Base-by-base conservation (phyloP, 2,888 invertebrate species). In the Tenthredo distinguenda region DNA sequence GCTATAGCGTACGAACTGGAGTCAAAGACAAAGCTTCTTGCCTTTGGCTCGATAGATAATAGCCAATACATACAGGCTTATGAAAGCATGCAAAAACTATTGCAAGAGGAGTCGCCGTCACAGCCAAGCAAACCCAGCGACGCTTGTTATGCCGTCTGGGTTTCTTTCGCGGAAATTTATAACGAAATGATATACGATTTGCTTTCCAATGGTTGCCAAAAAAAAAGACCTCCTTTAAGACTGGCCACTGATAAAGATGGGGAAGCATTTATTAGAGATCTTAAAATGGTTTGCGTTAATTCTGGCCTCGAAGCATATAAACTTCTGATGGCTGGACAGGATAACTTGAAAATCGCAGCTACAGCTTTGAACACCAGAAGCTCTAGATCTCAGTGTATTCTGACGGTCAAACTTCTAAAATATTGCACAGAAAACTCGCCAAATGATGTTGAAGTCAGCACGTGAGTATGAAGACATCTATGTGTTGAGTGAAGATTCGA, bases 141-240 rank as follows among this genome's bases (percentile, higher is more conserved):
- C 81, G 90, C 89, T 4, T 88, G 91, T 40, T 93, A 92, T 84
- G 94, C 94, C 43, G 94, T 97, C 0, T 98, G 98, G 98, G 96
- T 99, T 0, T 98, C 98, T 0, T 98, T 98, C 94, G 96, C 97
- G 0, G 99, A 99, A 93, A 97, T 99, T 40, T 99, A 99, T 92
- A 99, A 99, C 92, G 99, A 99, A 92, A 95, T 95, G 0, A 96
- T 98, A 3, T 97, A 96, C 90, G 99, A 99, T 93, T 94, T 99
- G 26, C 93, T 99, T n/a, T 95, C 91, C 0, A 93, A 90, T 77
- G 93, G 91, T 31, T 90, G 90, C 79, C 91, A 92, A 18, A 92
- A 91, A 82, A 90, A 89, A 81, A 87, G 91, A 62, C 89, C 90
- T 3, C 86, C 91, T 0, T 86, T 93, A n/a, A 93, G 92, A 87